Evolutionary conservation across 2,113 vertebrate species (phyloP).

Genomic region (Zeus faber): DNA sequence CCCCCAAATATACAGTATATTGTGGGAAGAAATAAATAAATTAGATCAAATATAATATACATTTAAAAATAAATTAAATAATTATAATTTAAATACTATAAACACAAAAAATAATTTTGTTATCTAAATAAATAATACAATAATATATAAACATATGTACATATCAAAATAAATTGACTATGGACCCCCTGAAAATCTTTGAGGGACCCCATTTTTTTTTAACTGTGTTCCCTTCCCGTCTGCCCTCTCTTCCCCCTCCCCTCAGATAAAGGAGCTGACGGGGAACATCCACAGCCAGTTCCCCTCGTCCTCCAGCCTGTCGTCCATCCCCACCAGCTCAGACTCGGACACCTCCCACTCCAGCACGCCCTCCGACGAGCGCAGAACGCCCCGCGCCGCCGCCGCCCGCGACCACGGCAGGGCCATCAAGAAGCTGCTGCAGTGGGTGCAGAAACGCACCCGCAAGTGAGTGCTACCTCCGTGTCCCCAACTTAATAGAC

Average conservation of each 20-base stretch:
- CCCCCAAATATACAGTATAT: too few relatives aligned
- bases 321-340: constrained; percentile 85
- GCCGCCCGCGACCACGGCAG: constrained; percentile 83
- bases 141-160: too few relatives aligned
- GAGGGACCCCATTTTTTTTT: too few relatives aligned
- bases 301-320: constrained; percentile 88
- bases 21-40: too few relatives aligned
- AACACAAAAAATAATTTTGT: too few relatives aligned
- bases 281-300: constrained; percentile 90
- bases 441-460: constrained; percentile 93
- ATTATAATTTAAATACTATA: too few relatives aligned
- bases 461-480: constrained; percentile 79
- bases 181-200: too few relatives aligned
- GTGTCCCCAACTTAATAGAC: too few relatives aligned
- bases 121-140: too few relatives aligned
- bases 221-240: not conserved
- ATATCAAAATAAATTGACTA: too few relatives aligned
- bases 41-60: too few relatives aligned
- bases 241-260: not conserved
- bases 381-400: constrained; percentile 56
- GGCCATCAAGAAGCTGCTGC: constrained; percentile 88
- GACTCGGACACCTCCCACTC: constrained; percentile 86
- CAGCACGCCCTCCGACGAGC: constrained; percentile 78
- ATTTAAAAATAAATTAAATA: too few relatives aligned
- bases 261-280: constrained; percentile 95